These are phyloP conservation scores for Eurypyga helias DNA, from an alignment of 2,113 vertebrate genomes.

Conservation along the genomic window DNA sequence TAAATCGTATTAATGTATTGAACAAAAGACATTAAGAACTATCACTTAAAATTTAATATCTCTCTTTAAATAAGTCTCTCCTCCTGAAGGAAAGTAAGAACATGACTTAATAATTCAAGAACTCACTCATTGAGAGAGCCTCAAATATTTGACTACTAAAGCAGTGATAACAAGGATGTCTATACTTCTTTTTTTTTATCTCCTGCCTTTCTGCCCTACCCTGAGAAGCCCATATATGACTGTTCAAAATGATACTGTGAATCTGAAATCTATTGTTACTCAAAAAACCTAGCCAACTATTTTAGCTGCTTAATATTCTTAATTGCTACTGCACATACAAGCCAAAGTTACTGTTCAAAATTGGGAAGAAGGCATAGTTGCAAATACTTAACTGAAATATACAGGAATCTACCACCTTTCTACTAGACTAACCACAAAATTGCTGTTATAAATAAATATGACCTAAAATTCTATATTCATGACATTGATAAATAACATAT, in stretches of 20 bases:
- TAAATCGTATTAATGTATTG: constrained; percentile 9
- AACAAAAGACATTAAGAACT: not conserved
- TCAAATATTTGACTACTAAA: not conserved
- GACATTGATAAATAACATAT: not conserved
- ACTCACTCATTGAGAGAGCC: not conserved
- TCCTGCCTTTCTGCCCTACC: not conserved
- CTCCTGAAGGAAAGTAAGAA: not conserved
- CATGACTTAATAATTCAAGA: constrained; percentile 42
- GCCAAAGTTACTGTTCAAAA: not conserved
- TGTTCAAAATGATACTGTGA: not conserved
- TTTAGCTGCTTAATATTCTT: not conserved
- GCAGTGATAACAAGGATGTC: not conserved
- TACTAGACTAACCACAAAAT: not conserved
- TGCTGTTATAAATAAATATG: not conserved
- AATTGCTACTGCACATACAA: not conserved
- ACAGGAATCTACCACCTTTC: not conserved
- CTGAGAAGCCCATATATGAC: not conserved
- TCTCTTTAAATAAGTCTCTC: not conserved
- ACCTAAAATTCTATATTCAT: not conserved
- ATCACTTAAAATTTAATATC: constrained; percentile 3
- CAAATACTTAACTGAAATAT: not conserved
- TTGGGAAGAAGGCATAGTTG: accelerated
- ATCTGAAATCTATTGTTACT: not conserved
- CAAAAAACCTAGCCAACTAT: not conserved
- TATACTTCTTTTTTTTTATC: not conserved